phyloP scores from a whole-genome alignment of 2,113 vertebrate species.

The Chaetodon auriga region DNA sequence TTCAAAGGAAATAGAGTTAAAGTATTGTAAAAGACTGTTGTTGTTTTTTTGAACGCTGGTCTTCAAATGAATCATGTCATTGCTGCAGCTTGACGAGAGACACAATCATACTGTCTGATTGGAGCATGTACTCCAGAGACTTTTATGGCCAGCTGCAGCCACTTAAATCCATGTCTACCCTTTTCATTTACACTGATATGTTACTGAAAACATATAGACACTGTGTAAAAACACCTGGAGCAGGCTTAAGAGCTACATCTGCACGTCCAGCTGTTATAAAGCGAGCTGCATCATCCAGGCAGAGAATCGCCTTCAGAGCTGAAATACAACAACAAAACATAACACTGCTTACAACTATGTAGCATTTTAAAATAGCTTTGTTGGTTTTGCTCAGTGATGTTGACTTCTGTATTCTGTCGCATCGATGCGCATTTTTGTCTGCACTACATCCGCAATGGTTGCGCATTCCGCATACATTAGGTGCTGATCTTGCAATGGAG shows the following conservation, averaged over 20 bases:
- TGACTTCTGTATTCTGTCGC: conserved; percentile 68
- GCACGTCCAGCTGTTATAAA: conserved; percentile 45
- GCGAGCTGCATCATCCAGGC: conserved; percentile 49
- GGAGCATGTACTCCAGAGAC: background rate
- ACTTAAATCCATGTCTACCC: background rate
- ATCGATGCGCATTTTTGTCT: conserved; percentile 83
- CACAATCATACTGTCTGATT: background rate
- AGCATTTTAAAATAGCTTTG: background rate
- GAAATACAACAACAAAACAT: conserved; percentile 66
- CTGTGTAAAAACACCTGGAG: conserved; percentile 27
- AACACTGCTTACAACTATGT: conserved; percentile 36
- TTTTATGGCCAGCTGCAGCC: conserved; percentile 19
- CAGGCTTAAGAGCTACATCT: conserved; percentile 34
- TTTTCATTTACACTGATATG: background rate
- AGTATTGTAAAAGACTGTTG: background rate
- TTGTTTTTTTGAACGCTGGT: background rate
- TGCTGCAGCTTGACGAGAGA: background rate
- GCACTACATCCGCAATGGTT: conserved; percentile 86
- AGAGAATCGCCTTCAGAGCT: conserved; percentile 51
- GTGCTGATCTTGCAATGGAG: conserved; percentile 68
- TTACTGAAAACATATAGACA: background rate
- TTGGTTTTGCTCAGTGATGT: background rate
- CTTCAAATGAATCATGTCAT: conserved; percentile 7
- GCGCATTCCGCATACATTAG: conserved; percentile 85
- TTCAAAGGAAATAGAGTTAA: background rate